Conservation (phyloP, 2,888 invertebrate genomes). For the Brachyptera putata region DNA sequence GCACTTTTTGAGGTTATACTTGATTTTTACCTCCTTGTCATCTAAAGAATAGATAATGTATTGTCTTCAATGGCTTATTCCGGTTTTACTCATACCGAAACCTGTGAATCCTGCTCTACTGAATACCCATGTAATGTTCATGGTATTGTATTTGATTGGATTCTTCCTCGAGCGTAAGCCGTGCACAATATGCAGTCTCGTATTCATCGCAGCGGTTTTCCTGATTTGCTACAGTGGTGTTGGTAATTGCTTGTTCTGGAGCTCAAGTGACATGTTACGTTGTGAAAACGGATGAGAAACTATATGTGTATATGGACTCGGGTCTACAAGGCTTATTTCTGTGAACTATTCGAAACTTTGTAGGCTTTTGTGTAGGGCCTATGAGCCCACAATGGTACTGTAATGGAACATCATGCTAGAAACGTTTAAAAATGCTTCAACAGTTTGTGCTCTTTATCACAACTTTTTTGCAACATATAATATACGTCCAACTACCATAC, state of each 20-base stretch:
- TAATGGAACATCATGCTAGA: no score
- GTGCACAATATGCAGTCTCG: slow-evolving; percentile 93
- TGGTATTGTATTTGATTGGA: slow-evolving; percentile 91
- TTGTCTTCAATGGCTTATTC: slow-evolving; percentile 96
- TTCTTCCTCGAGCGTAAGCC: slow-evolving; percentile 97
- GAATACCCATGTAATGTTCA: slow-evolving; percentile 96
- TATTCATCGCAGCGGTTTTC: slow-evolving; percentile 89
- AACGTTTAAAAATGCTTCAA: no score
- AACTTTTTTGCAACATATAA: no score
- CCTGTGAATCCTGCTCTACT: slow-evolving; percentile 94
- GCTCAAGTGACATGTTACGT: slow-evolving; percentile 58
- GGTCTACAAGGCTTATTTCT: no score
- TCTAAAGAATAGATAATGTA: slow-evolving; percentile 82
- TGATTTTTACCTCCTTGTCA: no score
- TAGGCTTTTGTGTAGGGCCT: no score
- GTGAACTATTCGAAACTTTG: no score
- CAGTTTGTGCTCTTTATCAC: no score
- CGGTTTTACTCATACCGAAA: slow-evolving; percentile 94
- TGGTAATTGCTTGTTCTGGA: slow-evolving; percentile 93
- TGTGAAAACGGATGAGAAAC: slow-evolving; percentile 48
- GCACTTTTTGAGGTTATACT: no score
- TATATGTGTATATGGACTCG: no score
- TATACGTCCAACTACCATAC: no score
- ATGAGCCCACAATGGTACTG: no score
- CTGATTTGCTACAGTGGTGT: slow-evolving; percentile 94